Evolutionary conservation across 1,140 invertebrate species (phyloP), one percentile per base, ranked within the genome.

Genomic region (Drosophila arawakana): DNA sequence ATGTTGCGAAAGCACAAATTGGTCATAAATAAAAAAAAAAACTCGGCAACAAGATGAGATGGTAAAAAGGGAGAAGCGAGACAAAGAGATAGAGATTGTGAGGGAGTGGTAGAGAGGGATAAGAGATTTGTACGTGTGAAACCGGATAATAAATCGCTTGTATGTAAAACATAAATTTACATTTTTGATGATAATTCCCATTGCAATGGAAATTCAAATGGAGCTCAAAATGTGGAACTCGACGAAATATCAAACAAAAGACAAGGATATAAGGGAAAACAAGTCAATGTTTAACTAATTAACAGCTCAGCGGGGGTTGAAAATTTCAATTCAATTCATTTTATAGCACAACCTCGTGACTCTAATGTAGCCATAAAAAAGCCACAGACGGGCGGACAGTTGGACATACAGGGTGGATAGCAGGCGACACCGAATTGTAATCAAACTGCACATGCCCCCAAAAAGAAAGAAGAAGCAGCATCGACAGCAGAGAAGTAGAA

Each of bases 361-460:
- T 89, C 68, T 89, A 84, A 89, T 89, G 77, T 76, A 73, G 80
- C 80, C 78, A 84, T 90, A 89, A 89, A 89, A 74, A 68, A 76
- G 70, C 80, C 55, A 78, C 81, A 80, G 70, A 30, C 25, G 25
- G 25, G 25, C 25, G 25, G 25, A 30, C 25, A 30, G 25, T 5
- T 30, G 25, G 25, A 30, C 25, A 30, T 6, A 30, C 25, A 5
- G 25, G 25, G 25, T 34, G 15, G 65, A 76, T 76, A 81, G 39
- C 65, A 44, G 41, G 60, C 74, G 58, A 66, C 58, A 55, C 44
- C 57, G 68, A 86, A 76, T 74, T 86, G 73, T 86, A 88, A 86
- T 86, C 82, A 86, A 80, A 80, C 55, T 69, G 76, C 71, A 75
- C 35, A 63, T 47, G 58, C 35, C 52, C 35, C 46, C 34, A 46